Percentiles rank a stretch among this genome's conserved stretches.
Conservation (phyloP, 2,888 invertebrate species). For the Yponomeuta sedellus region DNA sequence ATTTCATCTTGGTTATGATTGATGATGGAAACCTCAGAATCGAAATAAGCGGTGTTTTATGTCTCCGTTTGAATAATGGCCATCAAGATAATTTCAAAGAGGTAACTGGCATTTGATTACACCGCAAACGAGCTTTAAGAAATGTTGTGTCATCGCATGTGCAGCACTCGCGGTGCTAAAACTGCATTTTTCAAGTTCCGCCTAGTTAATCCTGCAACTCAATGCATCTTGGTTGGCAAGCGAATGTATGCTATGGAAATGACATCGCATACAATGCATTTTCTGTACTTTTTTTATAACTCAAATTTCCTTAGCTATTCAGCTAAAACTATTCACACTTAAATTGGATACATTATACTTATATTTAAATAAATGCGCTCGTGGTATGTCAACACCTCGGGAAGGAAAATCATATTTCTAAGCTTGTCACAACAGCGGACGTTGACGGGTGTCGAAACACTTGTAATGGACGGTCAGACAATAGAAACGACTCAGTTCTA, state of each 20-base stretch:
- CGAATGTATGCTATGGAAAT: background rate
- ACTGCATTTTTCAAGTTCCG: background rate
- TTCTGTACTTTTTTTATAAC: background rate
- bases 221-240: background rate
- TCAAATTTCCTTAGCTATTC: no score
- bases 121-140: background rate
- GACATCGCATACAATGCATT: background rate
- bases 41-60: background rate
- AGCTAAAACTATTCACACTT: no score
- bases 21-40: background rate
- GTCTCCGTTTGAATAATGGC: background rate
- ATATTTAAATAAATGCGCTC: background rate
- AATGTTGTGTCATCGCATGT: background rate
- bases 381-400: background rate
- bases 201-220: background rate
- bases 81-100: background rate
- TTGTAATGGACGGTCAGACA: slow-evolving; percentile 53
- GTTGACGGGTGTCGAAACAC: slow-evolving; percentile 67
- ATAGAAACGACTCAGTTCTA: slow-evolving; percentile 45
- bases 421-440: slow-evolving; percentile 49
- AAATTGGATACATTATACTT: no score
- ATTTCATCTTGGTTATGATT: background rate
- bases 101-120: background rate
- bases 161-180: background rate
- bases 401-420: slow-evolving; percentile 34